phyloP scores from a whole-genome alignment of 2,888 invertebrate genomes.

The Lithophane ornitopus region DNA sequence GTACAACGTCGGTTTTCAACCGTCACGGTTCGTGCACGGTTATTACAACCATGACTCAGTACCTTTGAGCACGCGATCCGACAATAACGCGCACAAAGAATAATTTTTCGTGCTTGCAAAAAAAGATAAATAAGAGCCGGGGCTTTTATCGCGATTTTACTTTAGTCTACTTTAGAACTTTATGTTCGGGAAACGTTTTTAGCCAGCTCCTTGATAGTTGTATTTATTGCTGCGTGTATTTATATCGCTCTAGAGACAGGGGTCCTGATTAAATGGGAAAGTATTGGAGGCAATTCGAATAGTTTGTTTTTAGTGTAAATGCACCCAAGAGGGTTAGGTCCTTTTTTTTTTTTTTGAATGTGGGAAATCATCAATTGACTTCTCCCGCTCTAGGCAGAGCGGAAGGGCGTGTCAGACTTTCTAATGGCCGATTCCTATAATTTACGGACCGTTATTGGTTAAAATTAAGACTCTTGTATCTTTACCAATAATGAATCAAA shows the following conservation, averaged over 20 bases:
- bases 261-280: conserved; percentile 41
- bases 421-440: too few species aligned
- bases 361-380: too few species aligned
- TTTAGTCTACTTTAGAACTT: conserved; percentile 38
- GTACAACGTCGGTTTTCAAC: conserved; percentile 47
- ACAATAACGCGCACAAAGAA: conserved; percentile 67
- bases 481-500: too few species aligned
- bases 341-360: too few species aligned
- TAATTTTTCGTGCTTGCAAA: conserved; percentile 63
- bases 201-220: conserved; percentile 22
- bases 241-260: conserved; percentile 42
- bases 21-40: conserved; percentile 65
- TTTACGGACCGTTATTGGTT: too few species aligned
- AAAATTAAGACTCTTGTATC: too few species aligned
- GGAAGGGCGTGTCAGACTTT: too few species aligned
- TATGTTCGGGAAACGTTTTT: conserved; percentile 47
- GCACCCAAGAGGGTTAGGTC: conserved; percentile 33
- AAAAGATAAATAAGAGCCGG: conserved; percentile 49
- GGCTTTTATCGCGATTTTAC: conserved; percentile 56
- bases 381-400: too few species aligned
- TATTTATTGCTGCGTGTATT: conserved; percentile 45
- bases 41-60: conserved; percentile 71
- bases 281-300: conserved; percentile 32
- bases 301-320: conserved; percentile 53
- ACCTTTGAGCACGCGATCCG: conserved; percentile 72